Conservation (phyloP, 2,113 vertebrate species). For the Cyanocitta stelleri region DNA sequence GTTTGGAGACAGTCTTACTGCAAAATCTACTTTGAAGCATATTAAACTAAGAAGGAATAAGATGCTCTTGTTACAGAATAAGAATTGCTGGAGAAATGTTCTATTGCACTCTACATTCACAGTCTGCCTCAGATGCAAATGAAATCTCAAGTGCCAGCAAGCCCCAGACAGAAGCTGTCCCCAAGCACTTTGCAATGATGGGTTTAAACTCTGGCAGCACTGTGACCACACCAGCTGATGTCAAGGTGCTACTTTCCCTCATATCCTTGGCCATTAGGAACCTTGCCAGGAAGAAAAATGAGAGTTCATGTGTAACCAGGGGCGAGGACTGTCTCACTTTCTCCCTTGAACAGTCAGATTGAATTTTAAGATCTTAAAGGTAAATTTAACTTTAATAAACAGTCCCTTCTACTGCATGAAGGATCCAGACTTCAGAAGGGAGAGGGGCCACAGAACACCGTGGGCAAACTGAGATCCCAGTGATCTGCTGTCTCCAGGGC, state of each 20-base stretch:
- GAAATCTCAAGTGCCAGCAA: slow-evolving; percentile 6
- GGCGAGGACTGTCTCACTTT: not conserved
- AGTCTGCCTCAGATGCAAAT: slow-evolving; percentile 43
- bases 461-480: not conserved
- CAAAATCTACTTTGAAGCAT: not conserved
- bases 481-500: not conserved
- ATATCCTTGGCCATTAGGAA: not conserved
- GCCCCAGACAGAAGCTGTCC: not conserved
- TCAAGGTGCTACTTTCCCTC: not conserved
- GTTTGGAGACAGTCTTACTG: not conserved
- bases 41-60: slow-evolving; percentile 20
- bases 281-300: not conserved
- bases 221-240: not conserved
- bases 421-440: not conserved
- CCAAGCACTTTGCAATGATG: not conserved
- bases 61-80: not conserved
- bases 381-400: not conserved
- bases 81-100: not conserved
- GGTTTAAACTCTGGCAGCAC: not conserved
- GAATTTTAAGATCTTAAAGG: not conserved
- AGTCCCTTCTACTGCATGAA: not conserved
- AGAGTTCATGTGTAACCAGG: not conserved
- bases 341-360: not conserved
- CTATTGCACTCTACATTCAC: not conserved
- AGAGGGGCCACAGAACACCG: fast-evolving